Conservation (phyloP, 1,140 invertebrate genomes). For the Schlechtendalia chinensis region DNA sequence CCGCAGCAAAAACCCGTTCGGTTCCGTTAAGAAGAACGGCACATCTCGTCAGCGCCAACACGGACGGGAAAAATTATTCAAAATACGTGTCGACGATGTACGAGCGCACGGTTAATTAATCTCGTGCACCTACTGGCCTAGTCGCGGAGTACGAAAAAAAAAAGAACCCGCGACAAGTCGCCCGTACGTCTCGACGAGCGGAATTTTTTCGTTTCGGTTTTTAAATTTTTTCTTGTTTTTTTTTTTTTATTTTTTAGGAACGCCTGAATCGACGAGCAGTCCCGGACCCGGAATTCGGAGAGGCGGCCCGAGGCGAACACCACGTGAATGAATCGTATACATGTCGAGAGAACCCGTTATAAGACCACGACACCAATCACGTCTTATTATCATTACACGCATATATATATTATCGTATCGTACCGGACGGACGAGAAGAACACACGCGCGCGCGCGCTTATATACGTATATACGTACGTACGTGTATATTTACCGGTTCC, state of each 20-base stretch:
- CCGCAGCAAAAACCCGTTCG: no score
- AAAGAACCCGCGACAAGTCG: not conserved
- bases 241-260: not conserved
- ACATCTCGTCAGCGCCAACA: no score
- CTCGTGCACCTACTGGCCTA: no score
- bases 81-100: no score
- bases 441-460: not conserved
- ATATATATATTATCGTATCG: not conserved
- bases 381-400: not conserved
- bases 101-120: no score
- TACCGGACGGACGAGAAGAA: not conserved
- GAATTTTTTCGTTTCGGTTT: not conserved
- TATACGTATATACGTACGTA: not conserved
- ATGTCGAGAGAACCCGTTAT: constrained; percentile 33
- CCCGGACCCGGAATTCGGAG: constrained; percentile 16
- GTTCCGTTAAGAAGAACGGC: no score
- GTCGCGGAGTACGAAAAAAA: no score
- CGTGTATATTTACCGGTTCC: not conserved
- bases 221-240: not conserved
- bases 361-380: constrained; percentile 35
- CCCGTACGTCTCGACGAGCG: not conserved
- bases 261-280: not conserved
- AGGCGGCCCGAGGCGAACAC: not conserved
- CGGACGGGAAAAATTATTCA: no score
- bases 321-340: constrained; percentile 10